These are phyloP conservation scores for Pectinophora gossypiella DNA, from an alignment of 1,140 invertebrate genomes.

Conservation along the genomic window DNA sequence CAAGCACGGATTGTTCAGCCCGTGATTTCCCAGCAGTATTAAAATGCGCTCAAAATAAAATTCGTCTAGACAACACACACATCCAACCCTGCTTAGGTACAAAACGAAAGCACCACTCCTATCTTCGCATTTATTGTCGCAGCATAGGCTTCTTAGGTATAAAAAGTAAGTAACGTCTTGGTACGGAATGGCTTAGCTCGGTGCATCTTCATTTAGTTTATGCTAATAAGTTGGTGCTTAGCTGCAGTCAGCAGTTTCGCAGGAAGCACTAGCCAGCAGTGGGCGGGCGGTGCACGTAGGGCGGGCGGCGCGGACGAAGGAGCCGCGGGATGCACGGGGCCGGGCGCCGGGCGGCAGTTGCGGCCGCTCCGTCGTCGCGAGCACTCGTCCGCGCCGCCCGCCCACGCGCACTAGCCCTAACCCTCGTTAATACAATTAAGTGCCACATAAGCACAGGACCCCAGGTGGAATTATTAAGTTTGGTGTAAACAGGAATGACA, in stretches of 20 bases:
- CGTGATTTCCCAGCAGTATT: neutral
- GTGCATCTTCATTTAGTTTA: conserved; percentile 62
- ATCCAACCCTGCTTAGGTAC: no score
- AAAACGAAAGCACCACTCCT: no score
- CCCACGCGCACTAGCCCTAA: conserved; percentile 15
- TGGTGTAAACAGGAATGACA: conserved; percentile 40
- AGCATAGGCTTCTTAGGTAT: no score
- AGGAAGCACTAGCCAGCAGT: conserved; percentile 35
- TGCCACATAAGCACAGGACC: conserved; percentile 53
- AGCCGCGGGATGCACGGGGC: conserved; percentile 22
- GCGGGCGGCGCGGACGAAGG: conserved; percentile 38
- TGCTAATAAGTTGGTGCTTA: conserved; percentile 61
- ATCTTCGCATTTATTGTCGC: no score
- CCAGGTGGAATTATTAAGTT: conserved; percentile 48
- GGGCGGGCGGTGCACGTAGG: conserved; percentile 30
- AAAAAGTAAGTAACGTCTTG: no score
- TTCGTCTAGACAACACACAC: neutral
- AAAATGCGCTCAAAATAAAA: neutral
- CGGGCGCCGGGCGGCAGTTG: conserved; percentile 34
- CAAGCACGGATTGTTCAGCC: neutral
- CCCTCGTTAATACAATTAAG: conserved; percentile 57
- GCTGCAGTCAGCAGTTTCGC: conserved; percentile 53
- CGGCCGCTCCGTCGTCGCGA: conserved; percentile 48
- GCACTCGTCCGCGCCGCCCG: conserved; percentile 40
- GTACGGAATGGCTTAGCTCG: conserved; percentile 15